Conservation (phyloP, 2,888 invertebrate genomes). For the Apotomis turbidana region DNA sequence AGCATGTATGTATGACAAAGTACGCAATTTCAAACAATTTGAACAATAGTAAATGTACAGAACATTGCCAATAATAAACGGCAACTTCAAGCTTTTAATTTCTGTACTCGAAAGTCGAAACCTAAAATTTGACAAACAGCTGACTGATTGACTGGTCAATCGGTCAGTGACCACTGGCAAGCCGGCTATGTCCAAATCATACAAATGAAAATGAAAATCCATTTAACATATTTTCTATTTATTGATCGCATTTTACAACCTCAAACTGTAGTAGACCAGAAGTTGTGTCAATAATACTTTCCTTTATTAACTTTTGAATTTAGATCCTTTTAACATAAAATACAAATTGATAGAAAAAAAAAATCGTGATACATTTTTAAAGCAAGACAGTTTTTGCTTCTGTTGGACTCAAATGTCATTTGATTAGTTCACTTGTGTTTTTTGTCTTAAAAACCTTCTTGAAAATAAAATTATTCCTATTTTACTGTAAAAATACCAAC, state of each 20-base stretch:
- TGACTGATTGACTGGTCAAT: not conserved
- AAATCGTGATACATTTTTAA: no score
- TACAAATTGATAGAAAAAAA: not conserved
- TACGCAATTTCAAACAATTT: not conserved
- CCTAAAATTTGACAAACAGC: conserved; percentile 28
- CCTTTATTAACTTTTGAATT: no score
- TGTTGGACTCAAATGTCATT: not conserved
- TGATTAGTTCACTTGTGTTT: not conserved
- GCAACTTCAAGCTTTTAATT: not conserved
- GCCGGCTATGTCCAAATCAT: conserved; percentile 2
- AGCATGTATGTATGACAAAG: not conserved
- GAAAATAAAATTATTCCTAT: no score
- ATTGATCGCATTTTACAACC: no score
- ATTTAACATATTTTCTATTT: not conserved
- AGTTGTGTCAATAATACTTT: no score
- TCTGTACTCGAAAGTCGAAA: not conserved
- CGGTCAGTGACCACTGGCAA: not conserved
- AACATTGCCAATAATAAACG: not conserved
- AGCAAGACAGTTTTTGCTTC: not conserved
- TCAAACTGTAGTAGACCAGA: no score
- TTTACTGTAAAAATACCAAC: no score
- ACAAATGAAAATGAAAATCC: not conserved
- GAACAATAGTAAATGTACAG: not conserved
- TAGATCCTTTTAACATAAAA: no score
- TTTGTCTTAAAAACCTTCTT: not conserved